A percentile compares a stretch with the other conserved stretches of the same genome.
phyloP scores from a whole-genome alignment of 2,888 invertebrate genomes.

The Pyrochroa serraticornis region DNA sequence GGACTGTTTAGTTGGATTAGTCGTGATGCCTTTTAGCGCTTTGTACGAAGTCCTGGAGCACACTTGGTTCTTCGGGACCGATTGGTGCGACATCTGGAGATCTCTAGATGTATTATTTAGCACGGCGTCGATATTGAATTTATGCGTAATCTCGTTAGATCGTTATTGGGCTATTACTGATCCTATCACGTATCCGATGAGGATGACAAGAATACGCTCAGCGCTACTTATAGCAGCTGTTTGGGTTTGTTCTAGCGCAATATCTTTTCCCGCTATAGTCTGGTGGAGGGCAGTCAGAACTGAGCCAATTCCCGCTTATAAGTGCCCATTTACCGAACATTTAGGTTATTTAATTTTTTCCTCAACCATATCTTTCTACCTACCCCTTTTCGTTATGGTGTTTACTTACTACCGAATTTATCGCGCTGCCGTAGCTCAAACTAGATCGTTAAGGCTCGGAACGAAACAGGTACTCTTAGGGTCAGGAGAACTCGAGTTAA shows the following conservation, averaged over 20 bases:
- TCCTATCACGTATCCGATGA: conserved; percentile 95
- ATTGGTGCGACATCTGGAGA: conserved; percentile 98
- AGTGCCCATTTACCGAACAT: conserved; percentile 96
- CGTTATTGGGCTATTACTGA: conserved; percentile 99
- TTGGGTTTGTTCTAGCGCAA: conserved; percentile 95
- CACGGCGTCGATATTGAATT: conserved; percentile 95
- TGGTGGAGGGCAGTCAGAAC: conserved; percentile 92
- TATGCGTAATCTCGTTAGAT: conserved; percentile 96
- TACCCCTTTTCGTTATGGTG: conserved; percentile 96
- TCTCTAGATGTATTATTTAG: conserved; percentile 96
- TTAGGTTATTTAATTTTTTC: conserved; percentile 96
- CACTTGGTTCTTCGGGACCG: conserved; percentile 92
- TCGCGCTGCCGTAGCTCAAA: conserved; percentile 91
- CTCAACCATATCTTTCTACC: conserved; percentile 96
- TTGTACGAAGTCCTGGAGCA: conserved; percentile 87
- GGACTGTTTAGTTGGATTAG: conserved; percentile 93
- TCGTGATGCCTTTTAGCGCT: conserved; percentile 98
- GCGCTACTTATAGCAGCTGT: conserved; percentile 89
- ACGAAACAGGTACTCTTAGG: conserved; percentile 88
- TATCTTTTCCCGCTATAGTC: conserved; percentile 97
- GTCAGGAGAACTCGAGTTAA: conserved; percentile 85
- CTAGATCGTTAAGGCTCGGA: conserved; percentile 86
- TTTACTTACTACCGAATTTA: conserved; percentile 98
- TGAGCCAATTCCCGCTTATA: conserved; percentile 79
- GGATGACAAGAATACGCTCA: conserved; percentile 89